phyloP scores from a whole-genome alignment of 2,797 vertebrate genomes.

The Odontamblyopus lacepedii region DNA sequence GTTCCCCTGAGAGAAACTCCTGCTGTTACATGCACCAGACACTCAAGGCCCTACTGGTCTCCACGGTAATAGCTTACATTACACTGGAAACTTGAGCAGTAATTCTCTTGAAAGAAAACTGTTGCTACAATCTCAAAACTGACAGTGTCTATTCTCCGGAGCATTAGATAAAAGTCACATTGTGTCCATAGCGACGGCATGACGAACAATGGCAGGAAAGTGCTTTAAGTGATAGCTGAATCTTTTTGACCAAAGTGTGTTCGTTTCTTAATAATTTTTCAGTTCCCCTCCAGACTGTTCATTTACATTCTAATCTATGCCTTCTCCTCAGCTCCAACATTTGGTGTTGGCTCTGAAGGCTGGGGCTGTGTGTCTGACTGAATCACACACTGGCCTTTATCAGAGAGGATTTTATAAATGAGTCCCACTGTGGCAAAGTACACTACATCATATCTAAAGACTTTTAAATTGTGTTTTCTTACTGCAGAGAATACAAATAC shows the following conservation, averaged over 20 bases:
- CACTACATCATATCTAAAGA: slow-evolving; percentile 29
- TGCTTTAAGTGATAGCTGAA: slow-evolving; percentile 23
- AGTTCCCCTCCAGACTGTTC: slow-evolving; percentile 23
- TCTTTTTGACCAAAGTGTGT: slow-evolving; percentile 26
- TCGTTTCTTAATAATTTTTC: slow-evolving; percentile 28
- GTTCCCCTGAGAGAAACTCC: neutral
- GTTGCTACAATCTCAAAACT: neutral
- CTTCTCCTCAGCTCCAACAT: neutral
- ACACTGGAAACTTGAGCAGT: slow-evolving; percentile 7
- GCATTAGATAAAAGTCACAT: slow-evolving; percentile 3
- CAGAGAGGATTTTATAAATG: slow-evolving; percentile 23
- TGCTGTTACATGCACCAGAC: slow-evolving; percentile 6
- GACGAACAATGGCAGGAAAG: neutral
- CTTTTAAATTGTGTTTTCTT: slow-evolving; percentile 22
- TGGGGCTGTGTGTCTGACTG: slow-evolving; percentile 6
- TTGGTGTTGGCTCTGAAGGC: slow-evolving; percentile 15
- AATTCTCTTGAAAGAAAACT: neutral
- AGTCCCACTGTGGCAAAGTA: slow-evolving; percentile 27
- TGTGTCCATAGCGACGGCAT: neutral
- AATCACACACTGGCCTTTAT: slow-evolving; percentile 7
- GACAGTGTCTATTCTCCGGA: neutral
- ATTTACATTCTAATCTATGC: slow-evolving; percentile 10
- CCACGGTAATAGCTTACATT: slow-evolving; percentile 4
- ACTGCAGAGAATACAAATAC: slow-evolving; percentile 19
- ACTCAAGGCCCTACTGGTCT: neutral